Conservation (phyloP, 1,140 invertebrate genomes). For the Drosophila nannoptera region DNA sequence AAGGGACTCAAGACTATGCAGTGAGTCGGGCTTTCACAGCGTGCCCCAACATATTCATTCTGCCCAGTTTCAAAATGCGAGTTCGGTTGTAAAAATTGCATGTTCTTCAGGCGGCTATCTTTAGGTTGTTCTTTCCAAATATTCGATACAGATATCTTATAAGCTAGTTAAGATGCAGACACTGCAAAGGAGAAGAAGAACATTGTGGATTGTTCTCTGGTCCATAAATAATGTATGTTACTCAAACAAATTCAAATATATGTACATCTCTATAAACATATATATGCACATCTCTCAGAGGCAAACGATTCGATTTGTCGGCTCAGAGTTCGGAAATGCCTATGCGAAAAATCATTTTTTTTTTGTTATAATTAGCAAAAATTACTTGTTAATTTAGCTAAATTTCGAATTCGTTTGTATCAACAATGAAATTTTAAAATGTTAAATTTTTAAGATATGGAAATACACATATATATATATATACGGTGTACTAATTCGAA, state of each 20-base stretch:
- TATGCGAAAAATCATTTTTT: constrained; percentile 12
- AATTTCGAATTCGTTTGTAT: constrained; percentile 18
- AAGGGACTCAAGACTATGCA: constrained; percentile 38
- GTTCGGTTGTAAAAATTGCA: neutral
- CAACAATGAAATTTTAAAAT: constrained; percentile 20
- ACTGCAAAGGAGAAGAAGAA: neutral
- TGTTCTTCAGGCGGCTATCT: too few species aligned
- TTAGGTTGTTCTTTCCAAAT: too few species aligned
- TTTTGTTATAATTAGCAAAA: constrained; percentile 30
- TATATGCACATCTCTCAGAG: neutral
- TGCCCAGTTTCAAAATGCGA: constrained; percentile 20
- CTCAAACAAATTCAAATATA: constrained; percentile 19
- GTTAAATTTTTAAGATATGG: too few species aligned
- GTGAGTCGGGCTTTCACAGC: constrained; percentile 13
- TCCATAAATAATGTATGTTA: neutral
- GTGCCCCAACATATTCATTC: neutral
- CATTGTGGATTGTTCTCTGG: neutral
- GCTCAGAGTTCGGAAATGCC: neutral
- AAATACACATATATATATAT: constrained; percentile 32
- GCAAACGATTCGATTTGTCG: neutral
- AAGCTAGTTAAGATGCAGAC: neutral
- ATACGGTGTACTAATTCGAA: neutral
- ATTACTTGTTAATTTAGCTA: constrained; percentile 60
- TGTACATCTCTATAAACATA: neutral
- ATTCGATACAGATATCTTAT: neutral